Evolutionary conservation across 2,888 invertebrate genomes (phyloP), one percentile per base, ranked within the genome.

Genomic region (Stenichneumon culpator): DNA sequence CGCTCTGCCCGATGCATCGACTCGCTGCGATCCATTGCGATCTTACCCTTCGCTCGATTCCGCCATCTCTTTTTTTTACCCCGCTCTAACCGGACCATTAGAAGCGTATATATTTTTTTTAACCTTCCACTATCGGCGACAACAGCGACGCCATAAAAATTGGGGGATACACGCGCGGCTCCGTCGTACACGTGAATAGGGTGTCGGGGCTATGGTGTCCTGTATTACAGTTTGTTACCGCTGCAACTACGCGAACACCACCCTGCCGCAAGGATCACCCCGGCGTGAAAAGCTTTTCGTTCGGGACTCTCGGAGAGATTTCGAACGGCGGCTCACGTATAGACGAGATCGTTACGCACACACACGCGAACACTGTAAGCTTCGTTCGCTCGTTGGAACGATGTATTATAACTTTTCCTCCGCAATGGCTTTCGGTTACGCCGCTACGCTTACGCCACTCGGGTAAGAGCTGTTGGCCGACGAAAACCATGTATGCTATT

Each of bases 401-500:
- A 60, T 65, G 75, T 77, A 77, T 82, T 82, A 82, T 77, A 54
- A 65, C 78, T 82, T 70, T 82, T 82, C 54, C 54, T 70, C 63
- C 70, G 65, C 82, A 82, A 82, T 77, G 77, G 65, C 57, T 79
- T 70, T 79, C 75, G 65, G 70, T 77, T 75, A 77, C 70, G 78
- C 69, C 28, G 36, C 70, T 77, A 82, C 70, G 69, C 65, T 65
- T 44, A 28, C 60, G 68, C 36, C 36, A n/a, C 63, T 28, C 28
- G 54, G 75, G 57, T 70, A 77, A 44, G 52, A 82, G 69, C 69
- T 44, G 77, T 25, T 70, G 44, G 44, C 82, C 77, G 65, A 82
- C 65, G 65, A 82, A 82, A 82, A 82, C 63, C 77, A 70, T 77
- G 65, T 82, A 82, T 65, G 82, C 77, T 65, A 82, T 82, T 77